Conservation (phyloP, 2,113 vertebrate genomes). For the Bubo scandiacus region DNA sequence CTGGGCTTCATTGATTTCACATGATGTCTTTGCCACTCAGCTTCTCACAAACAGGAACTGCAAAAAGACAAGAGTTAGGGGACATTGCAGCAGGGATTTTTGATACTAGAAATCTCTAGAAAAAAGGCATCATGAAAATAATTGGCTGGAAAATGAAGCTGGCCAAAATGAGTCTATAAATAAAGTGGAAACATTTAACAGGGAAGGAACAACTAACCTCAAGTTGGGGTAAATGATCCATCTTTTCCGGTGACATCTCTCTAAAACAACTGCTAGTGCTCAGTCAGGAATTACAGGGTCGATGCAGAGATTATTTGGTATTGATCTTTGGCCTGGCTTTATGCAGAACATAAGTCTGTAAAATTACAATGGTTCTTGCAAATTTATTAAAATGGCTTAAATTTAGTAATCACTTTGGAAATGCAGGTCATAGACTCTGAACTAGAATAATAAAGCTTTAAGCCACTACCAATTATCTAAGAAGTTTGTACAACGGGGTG, state of each 20-base stretch:
- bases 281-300: background rate
- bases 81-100: background rate
- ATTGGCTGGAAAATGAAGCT: slow-evolving; percentile 8
- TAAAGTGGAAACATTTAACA: background rate
- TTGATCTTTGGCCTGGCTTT: slow-evolving; percentile 28
- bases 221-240: background rate
- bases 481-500: background rate
- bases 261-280: background rate
- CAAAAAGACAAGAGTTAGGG: background rate
- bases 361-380: background rate
- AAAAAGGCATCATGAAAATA: background rate
- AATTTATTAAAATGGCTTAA: slow-evolving; percentile 27
- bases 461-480: background rate
- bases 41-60: background rate
- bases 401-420: slow-evolving; percentile 33
- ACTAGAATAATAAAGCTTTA: slow-evolving; percentile 39
- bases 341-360: background rate
- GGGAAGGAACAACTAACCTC: background rate
- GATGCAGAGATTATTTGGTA: slow-evolving; percentile 34
- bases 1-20: background rate
- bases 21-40: background rate
- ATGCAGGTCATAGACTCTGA: slow-evolving; percentile 17
- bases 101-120: background rate
- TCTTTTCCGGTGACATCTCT: background rate
- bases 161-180: background rate